These are phyloP conservation scores for Catalaphyllia jardinei DNA, from an alignment of 64 coral and sea anemone genomes.

Conservation along the genomic window DNA sequence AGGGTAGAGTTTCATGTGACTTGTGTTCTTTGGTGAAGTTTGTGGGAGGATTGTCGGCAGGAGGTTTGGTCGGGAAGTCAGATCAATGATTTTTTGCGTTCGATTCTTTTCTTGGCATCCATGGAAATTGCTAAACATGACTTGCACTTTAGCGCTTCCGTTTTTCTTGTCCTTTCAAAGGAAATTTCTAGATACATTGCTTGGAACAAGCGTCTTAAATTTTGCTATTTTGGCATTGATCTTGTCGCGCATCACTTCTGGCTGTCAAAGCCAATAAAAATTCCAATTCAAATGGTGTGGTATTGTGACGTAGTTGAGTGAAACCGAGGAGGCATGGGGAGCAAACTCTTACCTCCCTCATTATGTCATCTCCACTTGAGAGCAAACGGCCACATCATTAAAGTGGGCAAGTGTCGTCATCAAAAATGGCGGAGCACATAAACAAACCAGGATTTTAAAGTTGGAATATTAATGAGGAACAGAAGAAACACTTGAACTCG, in stretches of 20 bases:
- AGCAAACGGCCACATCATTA: not conserved
- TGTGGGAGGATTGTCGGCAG: not conserved
- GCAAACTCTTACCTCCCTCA: too few relatives aligned
- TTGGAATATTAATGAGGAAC: too few relatives aligned
- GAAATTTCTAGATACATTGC: not conserved
- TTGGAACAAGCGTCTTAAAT: too few relatives aligned
- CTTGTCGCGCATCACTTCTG: too few relatives aligned
- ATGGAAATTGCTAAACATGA: too few relatives aligned
- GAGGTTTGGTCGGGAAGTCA: not conserved
- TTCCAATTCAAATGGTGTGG: not conserved
- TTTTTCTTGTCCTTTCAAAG: not conserved
- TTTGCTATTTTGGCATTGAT: too few relatives aligned
- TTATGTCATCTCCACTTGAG: not conserved
- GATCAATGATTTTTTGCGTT: not conserved
- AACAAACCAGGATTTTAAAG: too few relatives aligned
- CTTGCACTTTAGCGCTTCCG: not conserved
- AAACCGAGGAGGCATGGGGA: too few relatives aligned
- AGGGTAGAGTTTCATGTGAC: not conserved
- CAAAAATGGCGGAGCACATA: not conserved
- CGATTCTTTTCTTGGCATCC: not conserved
- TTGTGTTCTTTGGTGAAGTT: slow-evolving; percentile 5
- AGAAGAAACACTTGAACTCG: too few relatives aligned
- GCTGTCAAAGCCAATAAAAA: too few relatives aligned
- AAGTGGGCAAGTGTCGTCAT: not conserved
- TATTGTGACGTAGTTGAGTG: not conserved